Evolutionary conservation across 2,113 vertebrate genomes (phyloP).

Genomic region (Phylloscopus trochiloides): DNA sequence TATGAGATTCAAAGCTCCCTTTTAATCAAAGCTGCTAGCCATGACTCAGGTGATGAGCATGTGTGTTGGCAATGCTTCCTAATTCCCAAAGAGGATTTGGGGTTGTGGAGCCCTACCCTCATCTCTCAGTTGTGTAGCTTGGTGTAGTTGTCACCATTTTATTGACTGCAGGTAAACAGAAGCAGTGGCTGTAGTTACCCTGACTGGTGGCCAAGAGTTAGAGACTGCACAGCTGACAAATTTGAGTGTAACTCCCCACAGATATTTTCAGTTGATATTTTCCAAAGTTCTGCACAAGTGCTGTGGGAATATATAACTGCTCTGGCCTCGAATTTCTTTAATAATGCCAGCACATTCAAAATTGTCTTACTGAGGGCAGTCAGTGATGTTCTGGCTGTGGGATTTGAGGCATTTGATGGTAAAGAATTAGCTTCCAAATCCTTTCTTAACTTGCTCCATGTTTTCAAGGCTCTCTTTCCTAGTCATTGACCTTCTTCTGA

Average conservation of each 20-base stretch:
- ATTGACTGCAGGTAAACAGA: constrained; percentile 25
- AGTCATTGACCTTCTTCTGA: not conserved
- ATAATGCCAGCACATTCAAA: not conserved
- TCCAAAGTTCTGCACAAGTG: not conserved
- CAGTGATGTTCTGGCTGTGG: constrained; percentile 16
- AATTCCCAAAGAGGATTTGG: constrained; percentile 25
- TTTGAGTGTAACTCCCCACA: not conserved
- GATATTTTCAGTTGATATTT: not conserved
- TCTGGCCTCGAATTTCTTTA: not conserved
- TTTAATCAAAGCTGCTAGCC: constrained; percentile 28
- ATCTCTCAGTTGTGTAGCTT: not conserved
- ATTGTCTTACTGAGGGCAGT: not conserved
- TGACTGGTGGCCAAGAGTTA: constrained; percentile 13
- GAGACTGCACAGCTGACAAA: constrained; percentile 11
- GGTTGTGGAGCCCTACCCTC: not conserved
- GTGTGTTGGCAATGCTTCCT: not conserved
- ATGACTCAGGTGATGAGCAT: constrained; percentile 8
- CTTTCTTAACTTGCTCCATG: not conserved
- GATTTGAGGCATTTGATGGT: constrained; percentile 15
- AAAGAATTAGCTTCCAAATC: constrained; percentile 16
- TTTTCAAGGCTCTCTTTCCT: not conserved
- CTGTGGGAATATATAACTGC: not conserved
- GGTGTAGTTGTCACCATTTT: constrained; percentile 45
- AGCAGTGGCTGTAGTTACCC: not conserved
- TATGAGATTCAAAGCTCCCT: not conserved